Base-by-base conservation (phyloP, 1,140 invertebrate genomes). In the Leptestheria dahalacensis region DNA sequence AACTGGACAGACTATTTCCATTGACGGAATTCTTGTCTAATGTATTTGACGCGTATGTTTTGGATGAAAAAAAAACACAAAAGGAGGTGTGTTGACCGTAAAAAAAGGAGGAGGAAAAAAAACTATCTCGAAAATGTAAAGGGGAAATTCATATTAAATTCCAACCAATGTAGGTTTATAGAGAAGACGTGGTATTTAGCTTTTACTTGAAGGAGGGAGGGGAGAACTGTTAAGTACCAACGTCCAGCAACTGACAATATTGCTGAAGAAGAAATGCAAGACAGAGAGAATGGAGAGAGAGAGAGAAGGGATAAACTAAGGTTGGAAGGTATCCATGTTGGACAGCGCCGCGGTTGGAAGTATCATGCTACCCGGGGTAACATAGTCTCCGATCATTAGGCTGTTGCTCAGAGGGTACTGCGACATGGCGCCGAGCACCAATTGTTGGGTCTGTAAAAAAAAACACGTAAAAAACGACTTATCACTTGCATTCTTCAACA, bases 301-400 rank as follows among this genome's bases (percentile, higher is more conserved):
- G 33, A 41, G 33, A 6, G 6, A 15, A 41, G 6, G 48, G 48
- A 10, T 29, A 4, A 25, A 28, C 25, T 28, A 55, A 18, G 53
- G 53, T 28, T 55, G 53, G 25, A 55, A 55, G 26, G 25, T 55
- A 11, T 55, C 53, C 23, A 55, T 55, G 25, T 55, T 55, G 53
- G 53, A 12, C 23, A 55, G 25, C 21, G 53, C 53, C 20, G 53
- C 58, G 48, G 58, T 28, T 24, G 77, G 69, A 12, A 70, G 60
- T 62, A 78, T 73, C 26, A 74, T 73, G 65, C 72, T 77, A 21
- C 73, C 75, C 29, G 79, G 77, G 57, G 79, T 77, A 56, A 82
- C 80, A 70, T 86, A 86, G 69, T 86, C 84, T 57, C 83, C 84
- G 66, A 85, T 86, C 84, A 86, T 85, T 66, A 85, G 74, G 69